Conservation (phyloP, 2,888 invertebrate species). For the Leptinotarsa tumamoca region DNA sequence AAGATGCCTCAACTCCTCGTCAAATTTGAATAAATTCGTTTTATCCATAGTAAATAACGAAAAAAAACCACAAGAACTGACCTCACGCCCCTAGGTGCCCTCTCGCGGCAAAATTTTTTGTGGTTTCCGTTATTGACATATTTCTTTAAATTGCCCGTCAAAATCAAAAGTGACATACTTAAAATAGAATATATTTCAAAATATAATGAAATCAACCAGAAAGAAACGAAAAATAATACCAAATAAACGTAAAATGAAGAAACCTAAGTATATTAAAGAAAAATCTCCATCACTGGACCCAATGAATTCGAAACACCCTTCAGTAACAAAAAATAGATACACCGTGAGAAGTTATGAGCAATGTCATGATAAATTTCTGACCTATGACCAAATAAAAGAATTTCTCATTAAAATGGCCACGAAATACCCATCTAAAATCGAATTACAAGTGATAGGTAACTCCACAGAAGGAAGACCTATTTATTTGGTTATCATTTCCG, state of each 20-base stretch:
- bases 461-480: conserved; percentile 44
- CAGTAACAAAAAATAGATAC: conserved; percentile 26
- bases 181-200: not conserved
- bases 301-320: not conserved
- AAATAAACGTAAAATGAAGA: conserved; percentile 5
- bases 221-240: not conserved
- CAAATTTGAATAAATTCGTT: too few species aligned
- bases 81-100: too few species aligned
- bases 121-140: not conserved
- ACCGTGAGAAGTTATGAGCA: conserved; percentile 45
- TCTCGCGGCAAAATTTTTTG: not conserved
- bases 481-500: conserved; percentile 35
- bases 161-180: conserved; percentile 3
- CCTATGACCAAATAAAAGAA: conserved; percentile 48
- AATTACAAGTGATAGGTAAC: conserved; percentile 43
- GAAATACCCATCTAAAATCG: conserved; percentile 38
- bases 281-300: not conserved
- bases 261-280: not conserved
- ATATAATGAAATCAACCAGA: conserved; percentile 9
- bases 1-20: too few species aligned
- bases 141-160: not conserved
- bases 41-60: too few species aligned
- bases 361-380: conserved; percentile 52
- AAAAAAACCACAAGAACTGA: too few species aligned
- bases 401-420: conserved; percentile 46